Percentiles rank a stretch among this genome's conserved stretches.
Conservation (phyloP, 2,797 vertebrate species). For the Menidia menidia region DNA sequence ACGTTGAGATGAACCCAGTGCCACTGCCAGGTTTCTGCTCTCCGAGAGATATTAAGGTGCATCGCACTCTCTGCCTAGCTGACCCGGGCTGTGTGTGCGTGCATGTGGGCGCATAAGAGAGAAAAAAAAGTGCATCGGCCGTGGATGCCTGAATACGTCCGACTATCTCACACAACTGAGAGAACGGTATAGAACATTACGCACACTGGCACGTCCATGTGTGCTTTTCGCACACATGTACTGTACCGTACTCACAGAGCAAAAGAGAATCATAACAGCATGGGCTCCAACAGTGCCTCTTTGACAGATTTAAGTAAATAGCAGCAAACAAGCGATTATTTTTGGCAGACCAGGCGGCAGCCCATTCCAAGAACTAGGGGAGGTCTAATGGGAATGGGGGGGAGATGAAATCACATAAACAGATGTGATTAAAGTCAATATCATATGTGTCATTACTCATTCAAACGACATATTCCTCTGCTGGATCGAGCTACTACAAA, state of each 20-base stretch:
- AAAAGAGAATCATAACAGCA: conserved; percentile 70
- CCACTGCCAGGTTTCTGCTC: conserved; percentile 73
- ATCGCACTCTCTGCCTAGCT: conserved; percentile 70
- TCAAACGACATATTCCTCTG: conserved; percentile 57
- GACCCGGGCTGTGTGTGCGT: conserved; percentile 44
- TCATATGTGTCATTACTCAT: conserved; percentile 80
- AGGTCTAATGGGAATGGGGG: conserved; percentile 75
- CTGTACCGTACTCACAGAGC: conserved; percentile 36
- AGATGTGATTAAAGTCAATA: conserved; percentile 84
- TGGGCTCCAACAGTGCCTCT: conserved; percentile 73
- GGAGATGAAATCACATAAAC: conserved; percentile 81
- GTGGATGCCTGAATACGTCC: conserved; percentile 56
- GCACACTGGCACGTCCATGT: conserved; percentile 58
- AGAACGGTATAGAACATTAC: conserved; percentile 70
- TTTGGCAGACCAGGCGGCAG: conserved; percentile 75
- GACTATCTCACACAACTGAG: conserved; percentile 69
- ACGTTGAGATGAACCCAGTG: conserved; percentile 68
- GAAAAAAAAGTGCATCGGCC: conserved; percentile 15
- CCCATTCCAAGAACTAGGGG: conserved; percentile 79
- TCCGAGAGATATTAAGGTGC: conserved; percentile 71
- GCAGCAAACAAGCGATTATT: conserved; percentile 83
- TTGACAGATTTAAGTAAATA: conserved; percentile 85
- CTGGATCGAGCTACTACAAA: conserved; percentile 43
- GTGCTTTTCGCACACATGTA: conserved; percentile 45
- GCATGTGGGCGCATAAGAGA: conserved; percentile 8